Percentiles rank a stretch among this genome's conserved stretches.
Evolutionary conservation across 2,797 vertebrate genomes (phyloP).

Genomic region (Alauda arvensis): DNA sequence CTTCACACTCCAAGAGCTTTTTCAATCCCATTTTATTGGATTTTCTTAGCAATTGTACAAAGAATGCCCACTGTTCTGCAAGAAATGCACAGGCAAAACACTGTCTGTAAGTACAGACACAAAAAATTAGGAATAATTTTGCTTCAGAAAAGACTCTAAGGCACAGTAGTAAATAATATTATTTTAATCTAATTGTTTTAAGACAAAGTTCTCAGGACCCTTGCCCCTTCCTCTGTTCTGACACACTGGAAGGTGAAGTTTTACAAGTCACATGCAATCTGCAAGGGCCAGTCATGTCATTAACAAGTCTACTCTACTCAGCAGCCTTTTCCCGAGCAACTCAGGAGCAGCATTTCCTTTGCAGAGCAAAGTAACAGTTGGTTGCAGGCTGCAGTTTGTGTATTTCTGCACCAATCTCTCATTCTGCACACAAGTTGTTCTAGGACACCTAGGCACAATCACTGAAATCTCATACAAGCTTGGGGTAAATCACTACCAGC

Average conservation of each 20-base stretch:
- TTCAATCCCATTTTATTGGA: neutral
- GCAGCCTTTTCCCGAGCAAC: neutral
- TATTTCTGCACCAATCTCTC: neutral
- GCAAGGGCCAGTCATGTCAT: neutral
- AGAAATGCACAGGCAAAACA: neutral
- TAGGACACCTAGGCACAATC: neutral
- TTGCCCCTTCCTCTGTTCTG: neutral
- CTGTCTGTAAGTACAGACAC: neutral
- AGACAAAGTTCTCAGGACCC: neutral
- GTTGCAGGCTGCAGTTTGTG: neutral
- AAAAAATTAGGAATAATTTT: neutral
- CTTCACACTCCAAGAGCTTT: neutral
- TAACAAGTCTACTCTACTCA: neutral
- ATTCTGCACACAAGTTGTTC: neutral
- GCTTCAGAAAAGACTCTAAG: neutral
- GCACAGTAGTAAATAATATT: accelerated
- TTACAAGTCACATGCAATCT: neutral
- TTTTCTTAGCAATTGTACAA: neutral
- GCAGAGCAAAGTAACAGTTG: neutral
- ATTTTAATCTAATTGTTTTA: neutral
- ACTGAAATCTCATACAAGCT: neutral
- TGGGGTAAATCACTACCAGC: neutral
- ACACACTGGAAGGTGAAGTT: neutral
- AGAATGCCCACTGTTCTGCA: neutral
- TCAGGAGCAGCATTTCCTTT: neutral